These are phyloP conservation scores for Standfussiana lucernea DNA, from an alignment of 2,888 invertebrate species.

Conservation along the genomic window DNA sequence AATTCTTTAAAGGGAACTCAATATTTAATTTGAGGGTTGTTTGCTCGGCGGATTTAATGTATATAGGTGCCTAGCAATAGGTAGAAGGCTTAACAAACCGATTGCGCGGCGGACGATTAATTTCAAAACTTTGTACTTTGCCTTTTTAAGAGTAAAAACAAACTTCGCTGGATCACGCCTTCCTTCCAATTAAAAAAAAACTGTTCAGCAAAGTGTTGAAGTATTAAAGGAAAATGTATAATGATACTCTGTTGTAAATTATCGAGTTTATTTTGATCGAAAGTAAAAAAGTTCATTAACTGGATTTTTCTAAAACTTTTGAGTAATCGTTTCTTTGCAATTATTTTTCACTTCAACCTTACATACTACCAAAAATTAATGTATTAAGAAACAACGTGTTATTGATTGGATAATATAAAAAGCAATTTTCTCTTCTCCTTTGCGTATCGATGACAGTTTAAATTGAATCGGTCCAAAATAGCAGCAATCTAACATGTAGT, in stretches of 20 bases:
- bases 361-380: not conserved
- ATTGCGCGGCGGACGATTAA: slow-evolving; percentile 38
- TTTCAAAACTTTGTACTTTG: slow-evolving; percentile 53
- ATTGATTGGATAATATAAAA: not conserved
- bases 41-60: slow-evolving; percentile 34
- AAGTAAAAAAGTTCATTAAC: slow-evolving; percentile 8
- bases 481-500: too few relatives aligned
- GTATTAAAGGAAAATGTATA: slow-evolving; percentile 30
- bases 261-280: not conserved
- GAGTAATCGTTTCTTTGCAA: not conserved
- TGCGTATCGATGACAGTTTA: not conserved
- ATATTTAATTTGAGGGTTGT: slow-evolving; percentile 49
- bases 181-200: slow-evolving; percentile 41
- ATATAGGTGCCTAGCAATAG: slow-evolving; percentile 24
- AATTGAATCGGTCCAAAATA: not conserved
- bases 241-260: slow-evolving; percentile 15
- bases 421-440: not conserved
- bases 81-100: slow-evolving; percentile 39
- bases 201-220: slow-evolving; percentile 16
- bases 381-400: too few relatives aligned
- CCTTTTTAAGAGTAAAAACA: slow-evolving; percentile 55
- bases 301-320: not conserved
- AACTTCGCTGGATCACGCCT: slow-evolving; percentile 35
- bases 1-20: slow-evolving; percentile 46
- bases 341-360: not conserved